Evolutionary conservation across 2,888 invertebrate species (phyloP).

Genomic region (Amphiduros pacificus): DNA sequence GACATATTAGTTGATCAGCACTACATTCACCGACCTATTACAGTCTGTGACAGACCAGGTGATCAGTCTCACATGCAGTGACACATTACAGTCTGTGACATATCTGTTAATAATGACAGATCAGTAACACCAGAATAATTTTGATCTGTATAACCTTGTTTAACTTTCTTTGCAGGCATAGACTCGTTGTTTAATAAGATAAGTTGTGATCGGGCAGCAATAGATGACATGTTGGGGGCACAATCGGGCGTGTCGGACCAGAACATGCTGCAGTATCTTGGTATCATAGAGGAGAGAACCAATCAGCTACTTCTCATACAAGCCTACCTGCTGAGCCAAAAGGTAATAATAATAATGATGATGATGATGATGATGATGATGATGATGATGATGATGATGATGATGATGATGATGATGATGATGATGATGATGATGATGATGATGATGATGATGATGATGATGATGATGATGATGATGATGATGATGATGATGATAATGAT

Average conservation of each 20-base stretch:
- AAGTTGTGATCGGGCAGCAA: slow-evolving; percentile 70
- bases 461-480: slow-evolving; percentile 18
- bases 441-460: slow-evolving; percentile 27
- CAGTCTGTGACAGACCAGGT: too few relatives aligned
- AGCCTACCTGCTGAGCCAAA: slow-evolving; percentile 35
- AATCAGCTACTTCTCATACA: slow-evolving; percentile 66
- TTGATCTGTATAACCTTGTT: too few relatives aligned
- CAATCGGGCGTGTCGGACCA: slow-evolving; percentile 71
- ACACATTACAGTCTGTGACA: too few relatives aligned
- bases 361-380: slow-evolving; percentile 30
- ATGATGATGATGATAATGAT: slow-evolving; percentile 7
- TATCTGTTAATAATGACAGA: too few relatives aligned
- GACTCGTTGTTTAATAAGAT: slow-evolving; percentile 67
- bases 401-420: slow-evolving; percentile 29
- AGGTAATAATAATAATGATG: slow-evolving; percentile 22
- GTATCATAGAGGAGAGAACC: slow-evolving; percentile 77
- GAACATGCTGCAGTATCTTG: slow-evolving; percentile 80
- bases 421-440: slow-evolving; percentile 19
- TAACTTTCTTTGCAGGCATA: slow-evolving; percentile 56
- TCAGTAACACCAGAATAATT: too few relatives aligned
- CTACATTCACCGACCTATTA: too few relatives aligned
- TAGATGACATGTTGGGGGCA: slow-evolving; percentile 61
- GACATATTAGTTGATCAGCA: too few relatives aligned
- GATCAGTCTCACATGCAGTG: too few relatives aligned
- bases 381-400: slow-evolving; percentile 27